Evolutionary conservation across 2,888 invertebrate genomes (phyloP).

Genomic region (Stenolophus ochropezus): DNA sequence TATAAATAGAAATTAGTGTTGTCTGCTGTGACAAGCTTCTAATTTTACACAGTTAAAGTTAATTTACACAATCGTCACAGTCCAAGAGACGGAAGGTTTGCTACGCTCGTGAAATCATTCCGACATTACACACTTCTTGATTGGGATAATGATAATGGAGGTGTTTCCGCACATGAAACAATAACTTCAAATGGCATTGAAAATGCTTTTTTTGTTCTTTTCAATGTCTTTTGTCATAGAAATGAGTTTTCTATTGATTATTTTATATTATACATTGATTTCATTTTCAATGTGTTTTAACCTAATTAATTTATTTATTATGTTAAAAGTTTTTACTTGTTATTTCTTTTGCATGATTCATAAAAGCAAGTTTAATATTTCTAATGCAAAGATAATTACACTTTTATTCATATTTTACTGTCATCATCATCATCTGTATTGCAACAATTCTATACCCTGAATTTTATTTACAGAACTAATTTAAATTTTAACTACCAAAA

Average conservation of each 20-base stretch:
- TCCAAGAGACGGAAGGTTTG: neutral
- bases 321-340: neutral
- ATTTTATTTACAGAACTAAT: no score
- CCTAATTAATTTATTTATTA: neutral
- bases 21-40: constrained; percentile 8
- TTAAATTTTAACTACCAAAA: no score
- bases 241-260: neutral
- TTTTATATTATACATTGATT: neutral
- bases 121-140: constrained; percentile 28
- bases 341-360: neutral
- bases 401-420: no score
- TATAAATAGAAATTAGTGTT: constrained; percentile 27
- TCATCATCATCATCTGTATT: no score
- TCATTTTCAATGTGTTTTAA: neutral
- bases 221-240: neutral
- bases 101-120: constrained; percentile 9
- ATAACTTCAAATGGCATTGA: neutral
- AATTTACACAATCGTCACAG: constrained; percentile 24
- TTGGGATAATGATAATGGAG: constrained; percentile 12
- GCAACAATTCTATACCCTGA: no score
- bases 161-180: constrained; percentile 1
- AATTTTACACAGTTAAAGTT: constrained; percentile 30
- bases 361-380: no score
- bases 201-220: neutral
- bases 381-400: no score